Base-by-base conservation (phyloP, 2,797 vertebrate species). In the Chiroxiphia lanceolata region DNA sequence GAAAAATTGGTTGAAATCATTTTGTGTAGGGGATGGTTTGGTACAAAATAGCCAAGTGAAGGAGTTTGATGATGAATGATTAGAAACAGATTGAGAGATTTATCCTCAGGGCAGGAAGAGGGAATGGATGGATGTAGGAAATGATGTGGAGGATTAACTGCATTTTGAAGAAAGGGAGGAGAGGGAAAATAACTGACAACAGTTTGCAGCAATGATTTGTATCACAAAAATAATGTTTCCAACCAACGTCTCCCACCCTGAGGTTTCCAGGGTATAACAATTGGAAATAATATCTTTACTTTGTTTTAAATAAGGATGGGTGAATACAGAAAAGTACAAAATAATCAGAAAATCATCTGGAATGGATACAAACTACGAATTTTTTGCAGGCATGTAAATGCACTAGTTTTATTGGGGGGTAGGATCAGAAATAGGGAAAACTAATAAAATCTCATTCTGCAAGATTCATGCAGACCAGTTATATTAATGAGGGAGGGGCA, bases 1-100 rank as follows among this genome's bases (percentile, higher is more conserved):
- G n/a, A 88, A 83, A 61, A 71, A 65, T 17, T n/a, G 68, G 36
- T 40, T 91, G 44, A 86, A 88, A 82, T 90, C 1, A 23, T 93
- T 86, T 81, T 56, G 36, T 26, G 16, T 57, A 47, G 27, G 18
- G 36, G 23, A 76, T 3, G 6, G 44, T 87, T 91, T 83, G 56
- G 50, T 90, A 83, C 34, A 70, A 94, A 91, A 90, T 11, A 93
- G 40, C 61, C 65, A 64, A 56, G 82, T 0, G 0, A 54, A 86
- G 51, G 79, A 77, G 44, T 83, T 60, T 45, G 78, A 47, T 15
- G 81, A 47, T 7, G 18, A 76, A 48, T 83, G 63, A 68, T 91
- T 57, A 89, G 54, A 90, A 88, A 48, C 31, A 48, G 67, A 81
- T 72, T 33, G 65, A 94, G 80, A 86, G 51, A 93, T 94, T 93